These are phyloP conservation scores for Sepiola atlantica DNA, from an alignment of 2,888 invertebrate species.

Conservation along the genomic window DNA sequence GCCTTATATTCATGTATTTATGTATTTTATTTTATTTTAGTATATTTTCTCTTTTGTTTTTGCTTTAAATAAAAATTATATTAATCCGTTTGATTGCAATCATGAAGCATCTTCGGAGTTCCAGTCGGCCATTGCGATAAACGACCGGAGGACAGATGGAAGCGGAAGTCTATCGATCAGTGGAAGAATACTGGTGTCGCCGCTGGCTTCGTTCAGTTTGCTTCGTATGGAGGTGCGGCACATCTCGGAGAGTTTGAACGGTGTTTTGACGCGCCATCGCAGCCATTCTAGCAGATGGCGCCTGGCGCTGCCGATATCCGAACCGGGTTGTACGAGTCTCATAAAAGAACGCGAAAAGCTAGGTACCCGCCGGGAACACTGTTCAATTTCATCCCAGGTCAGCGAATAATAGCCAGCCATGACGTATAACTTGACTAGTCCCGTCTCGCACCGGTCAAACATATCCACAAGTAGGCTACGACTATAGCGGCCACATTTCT, in stretches of 20 bases:
- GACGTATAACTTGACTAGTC: constrained; percentile 63
- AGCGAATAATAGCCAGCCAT: constrained; percentile 62
- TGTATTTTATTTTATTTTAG: no score
- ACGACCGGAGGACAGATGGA: constrained; percentile 60
- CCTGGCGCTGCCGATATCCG: constrained; percentile 58
- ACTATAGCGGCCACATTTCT: constrained; percentile 56
- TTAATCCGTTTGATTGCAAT: not conserved
- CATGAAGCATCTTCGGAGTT: constrained; percentile 49
- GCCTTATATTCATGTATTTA: no score
- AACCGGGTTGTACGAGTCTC: constrained; percentile 63
- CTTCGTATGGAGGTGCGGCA: constrained; percentile 62
- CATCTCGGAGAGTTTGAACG: constrained; percentile 60
- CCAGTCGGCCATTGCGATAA: constrained; percentile 62
- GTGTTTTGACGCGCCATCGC: constrained; percentile 56
- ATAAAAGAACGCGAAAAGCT: constrained; percentile 67
- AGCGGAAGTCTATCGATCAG: constrained; percentile 61
- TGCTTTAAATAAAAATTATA: not conserved
- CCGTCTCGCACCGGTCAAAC: constrained; percentile 66
- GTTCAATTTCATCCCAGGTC: constrained; percentile 63
- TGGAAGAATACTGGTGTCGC: constrained; percentile 62
- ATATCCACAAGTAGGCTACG: constrained; percentile 66
- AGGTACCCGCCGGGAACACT: constrained; percentile 65
- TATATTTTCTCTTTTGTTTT: not conserved
- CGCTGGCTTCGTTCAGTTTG: constrained; percentile 60
- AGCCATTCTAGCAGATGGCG: constrained; percentile 62